Evolutionary conservation across 1,140 invertebrate species (phyloP).

Genomic region (Cryptotermes secundus): DNA sequence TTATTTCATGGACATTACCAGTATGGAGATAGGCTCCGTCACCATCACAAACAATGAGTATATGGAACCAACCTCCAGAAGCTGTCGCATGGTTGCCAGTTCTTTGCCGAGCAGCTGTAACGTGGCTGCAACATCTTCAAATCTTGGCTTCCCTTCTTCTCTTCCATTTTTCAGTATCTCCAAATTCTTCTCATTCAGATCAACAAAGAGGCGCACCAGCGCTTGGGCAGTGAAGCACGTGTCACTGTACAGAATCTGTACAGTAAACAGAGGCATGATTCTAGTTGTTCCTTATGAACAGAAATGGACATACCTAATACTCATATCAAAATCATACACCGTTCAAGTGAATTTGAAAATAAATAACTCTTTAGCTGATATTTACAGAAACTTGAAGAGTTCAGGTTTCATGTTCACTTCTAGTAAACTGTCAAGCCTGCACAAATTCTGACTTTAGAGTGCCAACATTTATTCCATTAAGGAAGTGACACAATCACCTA

Average conservation of each 20-base stretch:
- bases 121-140: slow-evolving; percentile 71
- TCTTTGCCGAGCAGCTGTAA: slow-evolving; percentile 64
- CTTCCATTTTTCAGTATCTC: slow-evolving; percentile 51
- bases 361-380: too few species aligned
- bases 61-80: slow-evolving; percentile 54
- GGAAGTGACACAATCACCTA: too few species aligned
- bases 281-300: too few species aligned
- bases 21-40: background rate
- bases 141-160: slow-evolving; percentile 56
- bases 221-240: slow-evolving; percentile 82
- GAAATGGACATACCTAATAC: too few species aligned
- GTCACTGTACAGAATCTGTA: slow-evolving; percentile 62
- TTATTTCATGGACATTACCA: background rate
- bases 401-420: too few species aligned
- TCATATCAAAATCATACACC: too few species aligned
- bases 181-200: slow-evolving; percentile 66
- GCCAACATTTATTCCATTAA: too few species aligned
- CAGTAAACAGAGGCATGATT: background rate
- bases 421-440: too few species aligned
- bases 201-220: slow-evolving; percentile 73
- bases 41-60: background rate
- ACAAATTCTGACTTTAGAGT: too few species aligned
- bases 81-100: slow-evolving; percentile 51
- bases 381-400: too few species aligned
- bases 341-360: too few species aligned